Conservation (phyloP, 2,113 vertebrate species). For the Pachypanchax playfairii region DNA sequence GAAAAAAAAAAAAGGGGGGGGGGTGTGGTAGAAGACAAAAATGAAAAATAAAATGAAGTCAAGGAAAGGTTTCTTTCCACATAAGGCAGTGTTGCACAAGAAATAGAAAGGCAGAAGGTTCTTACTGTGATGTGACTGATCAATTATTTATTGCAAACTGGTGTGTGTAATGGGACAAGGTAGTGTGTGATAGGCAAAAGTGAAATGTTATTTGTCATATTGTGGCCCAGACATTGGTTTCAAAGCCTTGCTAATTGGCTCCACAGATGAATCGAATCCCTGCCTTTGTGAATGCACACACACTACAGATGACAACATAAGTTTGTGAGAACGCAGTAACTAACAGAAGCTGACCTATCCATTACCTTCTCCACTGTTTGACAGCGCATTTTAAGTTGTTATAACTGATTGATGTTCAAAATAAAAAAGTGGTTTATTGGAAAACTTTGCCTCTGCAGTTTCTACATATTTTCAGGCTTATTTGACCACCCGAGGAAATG, state of each 20-base stretch:
- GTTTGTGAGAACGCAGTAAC: conserved; percentile 3
- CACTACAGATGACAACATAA: conserved; percentile 32
- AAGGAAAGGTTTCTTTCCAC: conserved; percentile 49
- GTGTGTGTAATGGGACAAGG: conserved; percentile 38
- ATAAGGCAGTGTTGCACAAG: conserved; percentile 24
- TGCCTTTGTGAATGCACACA: conserved; percentile 6
- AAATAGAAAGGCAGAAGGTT: conserved; percentile 13
- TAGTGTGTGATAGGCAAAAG: conserved; percentile 41
- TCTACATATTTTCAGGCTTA: neutral
- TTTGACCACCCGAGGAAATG: neutral
- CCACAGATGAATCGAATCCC: conserved; percentile 47
- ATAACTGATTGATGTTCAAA: neutral
- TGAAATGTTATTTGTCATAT: conserved; percentile 34
- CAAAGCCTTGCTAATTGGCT: conserved; percentile 68
- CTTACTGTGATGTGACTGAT: conserved; percentile 42
- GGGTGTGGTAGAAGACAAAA: neutral
- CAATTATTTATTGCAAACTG: conserved; percentile 65
- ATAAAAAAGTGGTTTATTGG: no score
- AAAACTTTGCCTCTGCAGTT: neutral
- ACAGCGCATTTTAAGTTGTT: neutral
- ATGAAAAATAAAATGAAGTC: conserved; percentile 40
- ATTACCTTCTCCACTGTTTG: neutral
- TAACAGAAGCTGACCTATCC: neutral
- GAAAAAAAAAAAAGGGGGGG: conserved; percentile 9
- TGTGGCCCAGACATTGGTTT: conserved; percentile 43